Evolutionary conservation across 2,888 invertebrate genomes (phyloP).

Genomic region (Rhopalosiphum nymphaeae): DNA sequence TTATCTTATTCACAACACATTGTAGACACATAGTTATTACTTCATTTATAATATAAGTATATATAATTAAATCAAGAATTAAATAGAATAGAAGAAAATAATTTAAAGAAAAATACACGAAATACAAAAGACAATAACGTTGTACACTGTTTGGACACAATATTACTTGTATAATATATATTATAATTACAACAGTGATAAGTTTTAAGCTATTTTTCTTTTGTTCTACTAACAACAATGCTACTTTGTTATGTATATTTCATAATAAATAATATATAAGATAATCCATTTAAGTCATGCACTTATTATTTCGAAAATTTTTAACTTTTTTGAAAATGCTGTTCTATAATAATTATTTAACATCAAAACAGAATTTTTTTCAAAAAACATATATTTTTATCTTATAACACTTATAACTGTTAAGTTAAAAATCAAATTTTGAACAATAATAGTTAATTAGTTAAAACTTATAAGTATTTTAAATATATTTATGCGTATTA

Average conservation of each 20-base stretch:
- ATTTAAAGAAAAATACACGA: not conserved
- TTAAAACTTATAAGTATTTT: too few species aligned
- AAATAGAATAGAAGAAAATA: not conserved
- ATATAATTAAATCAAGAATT: not conserved
- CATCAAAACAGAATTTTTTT: not conserved
- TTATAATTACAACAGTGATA: not conserved
- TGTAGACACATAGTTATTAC: not conserved
- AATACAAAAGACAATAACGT: not conserved
- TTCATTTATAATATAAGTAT: not conserved
- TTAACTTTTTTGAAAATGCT: not conserved
- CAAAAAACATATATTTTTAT: not conserved
- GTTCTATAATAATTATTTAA: not conserved
- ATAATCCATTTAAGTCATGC: not conserved
- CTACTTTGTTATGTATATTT: not conserved
- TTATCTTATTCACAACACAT: not conserved
- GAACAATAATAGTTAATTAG: not conserved
- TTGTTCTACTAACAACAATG: not conserved
- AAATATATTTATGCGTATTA: too few species aligned
- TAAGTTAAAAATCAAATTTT: not conserved
- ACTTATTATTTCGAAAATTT: not conserved
- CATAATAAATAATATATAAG: not conserved
- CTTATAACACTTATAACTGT: not conserved
- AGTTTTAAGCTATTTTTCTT: not conserved
- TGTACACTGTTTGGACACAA: not conserved
- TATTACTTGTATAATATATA: not conserved